Evolutionary conservation across 1,140 invertebrate genomes (phyloP).

Genomic region (Mya arenaria): DNA sequence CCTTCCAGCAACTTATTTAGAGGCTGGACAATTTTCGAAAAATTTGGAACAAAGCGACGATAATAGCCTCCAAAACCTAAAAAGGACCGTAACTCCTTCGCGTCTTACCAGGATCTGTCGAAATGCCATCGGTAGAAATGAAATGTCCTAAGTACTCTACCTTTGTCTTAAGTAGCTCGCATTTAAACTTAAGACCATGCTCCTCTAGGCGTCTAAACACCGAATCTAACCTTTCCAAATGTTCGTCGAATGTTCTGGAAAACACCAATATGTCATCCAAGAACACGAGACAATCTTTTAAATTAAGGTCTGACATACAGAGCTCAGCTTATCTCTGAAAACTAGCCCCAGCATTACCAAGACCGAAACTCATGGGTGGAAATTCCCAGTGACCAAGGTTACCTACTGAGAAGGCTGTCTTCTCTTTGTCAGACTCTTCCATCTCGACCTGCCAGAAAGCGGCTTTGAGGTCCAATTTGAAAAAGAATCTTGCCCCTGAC

Average conservation of each 20-base stretch:
- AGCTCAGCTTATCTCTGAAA: constrained; percentile 35
- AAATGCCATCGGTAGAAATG: constrained; percentile 58
- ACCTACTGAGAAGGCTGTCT: constrained; percentile 70
- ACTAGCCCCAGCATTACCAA: neutral
- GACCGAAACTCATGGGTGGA: neutral
- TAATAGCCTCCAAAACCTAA: constrained; percentile 81
- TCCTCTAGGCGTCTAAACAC: constrained; percentile 61
- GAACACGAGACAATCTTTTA: constrained; percentile 27
- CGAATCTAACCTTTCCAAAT: no score
- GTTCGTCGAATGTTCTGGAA: no score
- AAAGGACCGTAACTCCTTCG: constrained; percentile 80
- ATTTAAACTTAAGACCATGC: constrained; percentile 75
- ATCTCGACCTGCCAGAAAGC: constrained; percentile 78
- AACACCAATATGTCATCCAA: no score
- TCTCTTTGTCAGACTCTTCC: constrained; percentile 69
- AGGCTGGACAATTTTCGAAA: constrained; percentile 70
- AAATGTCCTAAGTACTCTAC: constrained; percentile 60
- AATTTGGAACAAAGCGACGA: constrained; percentile 74
- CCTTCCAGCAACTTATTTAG: constrained; percentile 64
- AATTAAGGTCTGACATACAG: constrained; percentile 13
- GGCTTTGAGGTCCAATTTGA: constrained; percentile 78
- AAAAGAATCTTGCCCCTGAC: constrained; percentile 77
- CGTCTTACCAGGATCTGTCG: constrained; percentile 79
- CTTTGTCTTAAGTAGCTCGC: constrained; percentile 74
- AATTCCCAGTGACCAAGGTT: constrained; percentile 45